Conservation (phyloP, 1,140 invertebrate genomes). For the Galleria mellonella region DNA sequence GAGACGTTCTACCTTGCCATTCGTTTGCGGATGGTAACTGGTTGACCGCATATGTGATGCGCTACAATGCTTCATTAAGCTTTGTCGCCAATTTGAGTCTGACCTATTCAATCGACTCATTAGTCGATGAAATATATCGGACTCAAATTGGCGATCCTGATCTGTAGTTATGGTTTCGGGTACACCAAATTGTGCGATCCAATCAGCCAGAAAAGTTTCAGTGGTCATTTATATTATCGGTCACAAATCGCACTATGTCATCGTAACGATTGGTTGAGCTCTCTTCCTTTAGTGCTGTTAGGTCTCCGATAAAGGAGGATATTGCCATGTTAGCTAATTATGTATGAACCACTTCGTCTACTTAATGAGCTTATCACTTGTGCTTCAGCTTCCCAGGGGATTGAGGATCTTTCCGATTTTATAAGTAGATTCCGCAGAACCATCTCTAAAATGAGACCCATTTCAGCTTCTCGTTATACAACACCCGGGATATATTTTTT, state of each 20-base stretch:
- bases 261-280: constrained; percentile 32
- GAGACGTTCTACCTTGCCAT: constrained; percentile 57
- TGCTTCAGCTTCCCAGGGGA: too few species aligned
- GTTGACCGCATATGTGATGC: constrained; percentile 20
- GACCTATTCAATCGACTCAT: too few species aligned
- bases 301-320: constrained; percentile 48
- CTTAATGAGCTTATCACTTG: constrained; percentile 42
- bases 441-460: too few species aligned
- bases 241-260: constrained; percentile 42
- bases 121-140: too few species aligned
- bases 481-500: too few species aligned
- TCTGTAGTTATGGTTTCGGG: constrained; percentile 53
- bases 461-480: too few species aligned
- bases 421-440: too few species aligned
- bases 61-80: too few species aligned
- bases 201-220: constrained; percentile 20
- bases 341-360: constrained; percentile 11
- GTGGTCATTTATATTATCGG: constrained; percentile 29
- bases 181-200: constrained; percentile 47
- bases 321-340: constrained; percentile 22
- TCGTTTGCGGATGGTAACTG: constrained; percentile 32
- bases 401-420: too few species aligned
- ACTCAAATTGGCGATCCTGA: constrained; percentile 56
- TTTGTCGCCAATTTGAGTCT: too few species aligned
- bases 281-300: constrained; percentile 51